Conservation (phyloP, 2,888 invertebrate species). For the Pyralis farinalis region DNA sequence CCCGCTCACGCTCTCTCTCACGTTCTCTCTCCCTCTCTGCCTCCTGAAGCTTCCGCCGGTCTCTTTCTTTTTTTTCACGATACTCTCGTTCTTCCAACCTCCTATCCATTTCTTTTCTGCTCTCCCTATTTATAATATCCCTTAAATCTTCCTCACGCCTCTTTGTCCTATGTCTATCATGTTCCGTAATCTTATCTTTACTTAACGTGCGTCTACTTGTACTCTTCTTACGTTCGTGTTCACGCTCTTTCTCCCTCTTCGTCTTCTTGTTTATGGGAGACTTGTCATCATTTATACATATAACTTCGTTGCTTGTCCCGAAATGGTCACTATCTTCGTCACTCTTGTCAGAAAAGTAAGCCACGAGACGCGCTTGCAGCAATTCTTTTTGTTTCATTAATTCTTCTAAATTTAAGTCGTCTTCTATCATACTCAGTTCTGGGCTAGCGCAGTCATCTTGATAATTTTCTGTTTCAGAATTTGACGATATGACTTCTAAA, state of each 20-base stretch:
- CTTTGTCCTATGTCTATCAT: slow-evolving; percentile 44
- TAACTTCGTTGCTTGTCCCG: slow-evolving; percentile 50
- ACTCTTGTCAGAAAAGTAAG: slow-evolving; percentile 86
- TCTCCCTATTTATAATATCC: slow-evolving; percentile 56
- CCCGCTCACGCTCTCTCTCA: slow-evolving; percentile 28
- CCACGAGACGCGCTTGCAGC: slow-evolving; percentile 88
- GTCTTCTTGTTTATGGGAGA: slow-evolving; percentile 70
- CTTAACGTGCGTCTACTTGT: slow-evolving; percentile 53
- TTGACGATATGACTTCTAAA: slow-evolving; percentile 85
- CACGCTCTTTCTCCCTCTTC: slow-evolving; percentile 44
- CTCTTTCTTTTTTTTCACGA: slow-evolving; percentile 53
- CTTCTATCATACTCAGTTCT: slow-evolving; percentile 88
- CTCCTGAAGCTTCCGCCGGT: slow-evolving; percentile 44
- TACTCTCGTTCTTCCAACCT: slow-evolving; percentile 61
- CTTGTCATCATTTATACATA: slow-evolving; percentile 68
- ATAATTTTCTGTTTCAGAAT: slow-evolving; percentile 83
- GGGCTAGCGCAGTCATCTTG: slow-evolving; percentile 85
- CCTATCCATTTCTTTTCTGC: slow-evolving; percentile 48
- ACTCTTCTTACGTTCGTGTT: slow-evolving; percentile 49
- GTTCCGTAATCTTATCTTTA: slow-evolving; percentile 49
- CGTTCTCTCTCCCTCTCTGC: slow-evolving; percentile 36
- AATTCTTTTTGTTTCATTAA: slow-evolving; percentile 94
- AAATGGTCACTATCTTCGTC: slow-evolving; percentile 62
- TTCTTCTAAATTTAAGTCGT: slow-evolving; percentile 93
- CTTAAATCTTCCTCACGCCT: slow-evolving; percentile 65